phyloP scores from a whole-genome alignment of 1,140 invertebrate genomes.

The Nilaparvata lugens region DNA sequence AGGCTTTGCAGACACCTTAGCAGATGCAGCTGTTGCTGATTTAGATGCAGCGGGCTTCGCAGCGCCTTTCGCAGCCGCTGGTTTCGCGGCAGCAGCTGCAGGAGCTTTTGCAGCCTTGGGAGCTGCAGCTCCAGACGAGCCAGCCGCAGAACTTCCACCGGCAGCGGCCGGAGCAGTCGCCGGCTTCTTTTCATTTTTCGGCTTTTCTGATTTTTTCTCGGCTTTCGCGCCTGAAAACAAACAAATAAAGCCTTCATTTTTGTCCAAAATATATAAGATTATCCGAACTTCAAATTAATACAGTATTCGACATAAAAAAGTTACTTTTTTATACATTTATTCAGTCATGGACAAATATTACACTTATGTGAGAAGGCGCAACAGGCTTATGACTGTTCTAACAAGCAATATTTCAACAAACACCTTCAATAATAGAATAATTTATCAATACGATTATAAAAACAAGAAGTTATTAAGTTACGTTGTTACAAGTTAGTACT shows the following conservation, averaged over 20 bases:
- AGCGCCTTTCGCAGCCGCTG: slow-evolving; percentile 26
- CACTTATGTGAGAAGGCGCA: no score
- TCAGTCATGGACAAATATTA: no score
- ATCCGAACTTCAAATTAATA: background rate
- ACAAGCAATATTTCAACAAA: no score
- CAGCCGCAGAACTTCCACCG: slow-evolving; percentile 25
- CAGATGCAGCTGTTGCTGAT: slow-evolving; percentile 33
- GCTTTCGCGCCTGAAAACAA: slow-evolving; percentile 27
- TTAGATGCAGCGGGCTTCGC: slow-evolving; percentile 23
- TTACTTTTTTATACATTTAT: background rate
- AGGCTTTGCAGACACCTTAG: slow-evolving; percentile 14
- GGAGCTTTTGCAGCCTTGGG: slow-evolving; percentile 29
- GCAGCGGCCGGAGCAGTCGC: slow-evolving; percentile 39
- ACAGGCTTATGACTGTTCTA: no score
- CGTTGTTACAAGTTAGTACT: no score
- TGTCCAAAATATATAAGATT: no score
- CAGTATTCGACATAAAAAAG: slow-evolving; percentile 19
- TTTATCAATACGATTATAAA: no score
- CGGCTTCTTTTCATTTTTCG: slow-evolving; percentile 35
- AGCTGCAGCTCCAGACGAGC: slow-evolving; percentile 24
- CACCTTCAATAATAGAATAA: no score
- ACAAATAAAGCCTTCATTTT: background rate
- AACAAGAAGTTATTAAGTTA: no score
- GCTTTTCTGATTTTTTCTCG: slow-evolving; percentile 35
- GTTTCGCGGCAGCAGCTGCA: slow-evolving; percentile 33